Conservation (phyloP, 2,113 vertebrate species). For the Nyctibius bracteatus region DNA sequence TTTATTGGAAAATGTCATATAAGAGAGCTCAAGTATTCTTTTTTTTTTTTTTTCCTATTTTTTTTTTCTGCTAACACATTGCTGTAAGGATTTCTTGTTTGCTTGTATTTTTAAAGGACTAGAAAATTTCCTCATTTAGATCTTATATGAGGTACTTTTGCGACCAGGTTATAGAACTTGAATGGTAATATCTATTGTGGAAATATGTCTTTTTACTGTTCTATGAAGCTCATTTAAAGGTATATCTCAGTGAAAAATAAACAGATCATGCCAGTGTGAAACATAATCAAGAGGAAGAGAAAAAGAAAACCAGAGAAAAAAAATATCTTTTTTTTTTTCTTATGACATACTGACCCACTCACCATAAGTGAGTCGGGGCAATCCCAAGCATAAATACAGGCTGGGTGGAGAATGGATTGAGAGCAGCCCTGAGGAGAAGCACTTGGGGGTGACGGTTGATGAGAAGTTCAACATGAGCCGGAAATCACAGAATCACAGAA, state of each 20-base stretch:
- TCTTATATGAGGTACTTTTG: not conserved
- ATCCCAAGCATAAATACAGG: too few species aligned
- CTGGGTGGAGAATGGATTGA: too few species aligned
- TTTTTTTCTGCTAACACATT: not conserved
- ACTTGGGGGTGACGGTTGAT: too few species aligned
- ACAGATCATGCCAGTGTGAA: not conserved
- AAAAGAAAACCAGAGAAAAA: not conserved
- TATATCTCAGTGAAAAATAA: not conserved
- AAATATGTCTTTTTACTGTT: not conserved
- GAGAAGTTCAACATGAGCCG: too few species aligned
- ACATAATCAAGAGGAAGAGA: not conserved
- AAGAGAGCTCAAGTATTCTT: not conserved
- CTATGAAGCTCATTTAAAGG: not conserved
- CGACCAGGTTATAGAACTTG: not conserved
- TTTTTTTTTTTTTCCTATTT: not conserved
- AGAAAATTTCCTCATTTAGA: not conserved
- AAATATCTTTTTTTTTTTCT: too few species aligned
- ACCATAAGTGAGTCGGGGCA: too few species aligned
- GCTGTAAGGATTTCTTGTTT: not conserved
- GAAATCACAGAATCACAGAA: too few species aligned
- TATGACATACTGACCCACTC: not conserved
- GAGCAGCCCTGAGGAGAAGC: too few species aligned
- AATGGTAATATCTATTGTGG: not conserved
- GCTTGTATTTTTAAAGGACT: not conserved
- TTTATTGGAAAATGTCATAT: not conserved